Percentiles rank a stretch among this genome's conserved stretches.
These are phyloP conservation scores for Thecocarcelia acutangulata DNA, from an alignment of 2,888 invertebrate genomes.

Conservation along the genomic window DNA sequence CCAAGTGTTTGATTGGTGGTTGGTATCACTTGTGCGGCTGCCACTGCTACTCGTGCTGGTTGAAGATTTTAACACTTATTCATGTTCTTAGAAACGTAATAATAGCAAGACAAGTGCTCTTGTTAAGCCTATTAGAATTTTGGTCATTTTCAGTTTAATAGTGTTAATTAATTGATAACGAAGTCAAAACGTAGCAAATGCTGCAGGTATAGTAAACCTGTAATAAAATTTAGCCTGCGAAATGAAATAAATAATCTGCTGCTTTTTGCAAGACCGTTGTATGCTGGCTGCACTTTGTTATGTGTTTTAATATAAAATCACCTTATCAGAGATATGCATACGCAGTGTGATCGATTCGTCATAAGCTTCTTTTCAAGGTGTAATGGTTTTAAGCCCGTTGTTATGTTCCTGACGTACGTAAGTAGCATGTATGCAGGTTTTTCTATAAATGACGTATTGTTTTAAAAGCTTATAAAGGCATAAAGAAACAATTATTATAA, in stretches of 20 bases:
- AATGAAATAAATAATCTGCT: background rate
- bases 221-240: background rate
- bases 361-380: background rate
- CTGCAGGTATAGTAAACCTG: background rate
- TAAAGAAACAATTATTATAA: too few relatives aligned
- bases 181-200: background rate
- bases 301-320: too few relatives aligned
- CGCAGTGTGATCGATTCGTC: too few relatives aligned
- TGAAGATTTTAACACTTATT: slow-evolving; percentile 30
- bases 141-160: slow-evolving; percentile 38
- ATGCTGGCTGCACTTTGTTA: too few relatives aligned
- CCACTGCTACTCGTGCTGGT: slow-evolving; percentile 3
- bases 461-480: too few relatives aligned
- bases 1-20: too few relatives aligned
- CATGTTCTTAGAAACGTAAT: slow-evolving; percentile 2
- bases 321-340: too few relatives aligned
- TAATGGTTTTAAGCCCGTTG: background rate
- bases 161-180: slow-evolving; percentile 32
- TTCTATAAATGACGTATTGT: too few relatives aligned
- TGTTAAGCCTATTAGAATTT: slow-evolving; percentile 34
- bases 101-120: slow-evolving; percentile 20
- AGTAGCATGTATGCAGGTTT: too few relatives aligned
- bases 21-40: background rate
- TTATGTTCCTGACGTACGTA: background rate
- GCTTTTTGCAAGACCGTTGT: too few relatives aligned